phyloP scores from a whole-genome alignment of 2,797 vertebrate species.

The Gymnoscopelus microlampas region DNA sequence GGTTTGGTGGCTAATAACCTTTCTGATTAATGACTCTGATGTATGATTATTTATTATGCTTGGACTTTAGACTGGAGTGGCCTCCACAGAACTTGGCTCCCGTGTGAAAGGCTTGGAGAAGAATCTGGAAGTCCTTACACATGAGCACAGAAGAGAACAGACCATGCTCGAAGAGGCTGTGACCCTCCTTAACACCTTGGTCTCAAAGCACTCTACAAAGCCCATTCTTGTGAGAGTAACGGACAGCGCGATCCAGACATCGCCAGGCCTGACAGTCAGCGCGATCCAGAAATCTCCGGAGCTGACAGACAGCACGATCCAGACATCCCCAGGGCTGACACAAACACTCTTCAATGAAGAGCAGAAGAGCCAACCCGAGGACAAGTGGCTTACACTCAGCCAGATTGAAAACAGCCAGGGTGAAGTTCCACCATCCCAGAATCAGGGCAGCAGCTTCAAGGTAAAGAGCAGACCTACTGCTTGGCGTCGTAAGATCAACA shows the following conservation, averaged over 20 bases:
- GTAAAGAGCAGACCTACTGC: slow-evolving; percentile 43
- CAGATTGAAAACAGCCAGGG: slow-evolving; percentile 19
- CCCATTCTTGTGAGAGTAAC: slow-evolving; percentile 34
- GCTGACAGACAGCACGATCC: slow-evolving; percentile 1
- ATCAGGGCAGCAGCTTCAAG: background rate
- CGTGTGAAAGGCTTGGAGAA: slow-evolving; percentile 67
- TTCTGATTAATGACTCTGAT: slow-evolving; percentile 14
- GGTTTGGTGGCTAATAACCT: background rate
- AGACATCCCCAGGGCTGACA: slow-evolving; percentile 65
- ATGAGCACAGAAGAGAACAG: slow-evolving; percentile 67
- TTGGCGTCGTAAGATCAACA: slow-evolving; percentile 44
- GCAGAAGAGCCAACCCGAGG: slow-evolving; percentile 39
- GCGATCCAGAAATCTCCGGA: too few relatives aligned
- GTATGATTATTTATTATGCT: slow-evolving; percentile 18
- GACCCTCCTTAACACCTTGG: slow-evolving; percentile 66
- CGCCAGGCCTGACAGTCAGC: slow-evolving; percentile 2
- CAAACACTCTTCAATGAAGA: slow-evolving; percentile 40
- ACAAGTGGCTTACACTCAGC: background rate
- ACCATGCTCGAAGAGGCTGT: slow-evolving; percentile 71
- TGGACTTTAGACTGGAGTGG: slow-evolving; percentile 56
- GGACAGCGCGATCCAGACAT: slow-evolving; percentile 36
- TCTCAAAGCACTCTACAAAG: slow-evolving; percentile 56
- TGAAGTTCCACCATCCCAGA: slow-evolving; percentile 8
- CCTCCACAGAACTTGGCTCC: slow-evolving; percentile 61
- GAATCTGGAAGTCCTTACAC: slow-evolving; percentile 66